A percentile compares a stretch with the other conserved stretches of the same genome.
Evolutionary conservation across 2,888 invertebrate genomes (phyloP).

Genomic region (Andrena fulva): DNA sequence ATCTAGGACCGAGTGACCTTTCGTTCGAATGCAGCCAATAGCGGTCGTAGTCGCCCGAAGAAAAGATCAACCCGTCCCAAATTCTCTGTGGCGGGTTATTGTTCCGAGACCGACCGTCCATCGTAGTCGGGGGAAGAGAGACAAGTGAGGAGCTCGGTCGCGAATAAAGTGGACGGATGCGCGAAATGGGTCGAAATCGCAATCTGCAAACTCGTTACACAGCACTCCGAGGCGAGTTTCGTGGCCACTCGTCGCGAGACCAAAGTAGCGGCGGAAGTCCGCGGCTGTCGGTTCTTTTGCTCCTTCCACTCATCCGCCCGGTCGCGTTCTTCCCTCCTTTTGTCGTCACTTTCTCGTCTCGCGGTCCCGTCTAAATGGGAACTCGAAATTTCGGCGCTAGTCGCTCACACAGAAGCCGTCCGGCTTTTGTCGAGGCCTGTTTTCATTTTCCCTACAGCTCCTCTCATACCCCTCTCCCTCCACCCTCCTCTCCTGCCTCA

Average conservation of each 20-base stretch:
- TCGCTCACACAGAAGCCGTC: constrained; percentile 1
- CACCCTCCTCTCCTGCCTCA: neutral
- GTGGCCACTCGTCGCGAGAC: constrained; percentile 15
- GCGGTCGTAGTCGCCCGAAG: too few relatives aligned
- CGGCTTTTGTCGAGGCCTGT: constrained; percentile 34
- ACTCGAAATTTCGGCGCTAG: constrained; percentile 41
- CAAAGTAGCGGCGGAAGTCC: constrained; percentile 36
- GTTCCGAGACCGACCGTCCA: neutral
- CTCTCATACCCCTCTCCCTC: neutral
- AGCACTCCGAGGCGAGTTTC: constrained; percentile 23
- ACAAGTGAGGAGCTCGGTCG: constrained; percentile 9
- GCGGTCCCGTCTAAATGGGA: constrained; percentile 38
- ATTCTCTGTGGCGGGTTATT: neutral
- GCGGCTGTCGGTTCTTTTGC: constrained; percentile 21
- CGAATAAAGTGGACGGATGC: constrained; percentile 19
- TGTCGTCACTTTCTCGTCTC: constrained; percentile 33
- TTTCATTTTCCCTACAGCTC: constrained; percentile 22
- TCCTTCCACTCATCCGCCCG: neutral
- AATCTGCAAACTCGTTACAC: constrained; percentile 41
- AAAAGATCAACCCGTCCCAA: too few relatives aligned
- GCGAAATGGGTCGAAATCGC: constrained; percentile 40
- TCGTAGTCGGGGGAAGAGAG: neutral
- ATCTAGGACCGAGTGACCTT: too few relatives aligned
- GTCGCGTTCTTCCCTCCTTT: neutral
- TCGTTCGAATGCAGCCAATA: too few relatives aligned